Evolutionary conservation across 2,888 invertebrate genomes (phyloP), one percentile per base, ranked within the genome.

Genomic region (Synergus laeviventris): DNA sequence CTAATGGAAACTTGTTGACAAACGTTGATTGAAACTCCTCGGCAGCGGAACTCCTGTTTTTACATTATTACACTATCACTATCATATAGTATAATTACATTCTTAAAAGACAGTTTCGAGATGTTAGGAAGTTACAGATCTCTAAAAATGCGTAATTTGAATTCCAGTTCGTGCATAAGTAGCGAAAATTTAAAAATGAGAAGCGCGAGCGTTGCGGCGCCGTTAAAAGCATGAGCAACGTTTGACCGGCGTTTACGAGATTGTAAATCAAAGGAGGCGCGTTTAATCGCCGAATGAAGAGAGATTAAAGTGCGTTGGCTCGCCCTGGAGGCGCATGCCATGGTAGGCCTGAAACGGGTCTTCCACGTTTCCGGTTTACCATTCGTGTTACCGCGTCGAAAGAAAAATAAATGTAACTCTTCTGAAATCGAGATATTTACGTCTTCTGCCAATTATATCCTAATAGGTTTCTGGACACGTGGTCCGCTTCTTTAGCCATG

Each of bases 241-340:
- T 81, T 81, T 79, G 77, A 75, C 66, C 79, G 77, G 80, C 81
- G 78, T 87, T 87, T 87, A 87, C 81, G 86, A 86, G 84, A 87
- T 82, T 82, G 81, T 86, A 85, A 87, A 87, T 87, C 87, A 86
- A 85, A 61, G 79, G 60, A 76, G 81, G 78, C 78, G 82, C 83
- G 78, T 79, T 87, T 87, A 86, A 87, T 87, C 84, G 84, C 81
- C 84, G 82, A 84, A 84, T 86, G 85, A 85, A 86, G 81, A 79
- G 80, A 82, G 80, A 82, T 83, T 81, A 79, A 82, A 79, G 80
- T 77, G 78, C 82, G 77, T 79, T 74, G 76, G 73, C 60, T 74
- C 36, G 45, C 73, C 78, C 76, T 70, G 45, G 31, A 70, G 66
- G 66, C 66, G 42, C 66, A 42, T 24, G 64, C 64, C 64, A 66